Conservation (phyloP, 2,888 invertebrate species). For the Drosophila ezoana region DNA sequence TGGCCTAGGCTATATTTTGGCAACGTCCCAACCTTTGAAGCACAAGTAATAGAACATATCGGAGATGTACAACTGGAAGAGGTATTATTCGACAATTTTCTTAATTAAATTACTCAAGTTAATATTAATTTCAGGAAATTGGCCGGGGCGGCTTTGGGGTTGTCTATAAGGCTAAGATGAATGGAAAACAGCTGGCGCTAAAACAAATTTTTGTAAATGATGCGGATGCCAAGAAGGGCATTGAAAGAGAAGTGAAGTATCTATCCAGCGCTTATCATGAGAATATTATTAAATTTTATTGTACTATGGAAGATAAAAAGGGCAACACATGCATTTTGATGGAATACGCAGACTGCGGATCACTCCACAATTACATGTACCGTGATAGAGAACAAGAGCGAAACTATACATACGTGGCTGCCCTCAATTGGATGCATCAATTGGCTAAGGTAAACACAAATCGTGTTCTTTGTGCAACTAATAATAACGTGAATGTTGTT, state of each 20-base stretch:
- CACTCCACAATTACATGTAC: constrained; percentile 15
- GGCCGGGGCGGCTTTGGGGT: constrained; percentile 2
- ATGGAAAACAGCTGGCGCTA: neutral
- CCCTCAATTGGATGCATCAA: constrained; percentile 20
- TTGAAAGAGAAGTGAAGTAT: constrained; percentile 4
- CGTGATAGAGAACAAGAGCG: neutral
- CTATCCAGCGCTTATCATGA: neutral
- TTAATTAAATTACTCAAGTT: neutral
- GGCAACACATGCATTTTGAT: neutral
- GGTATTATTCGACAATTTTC: neutral
- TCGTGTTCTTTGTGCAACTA: no score
- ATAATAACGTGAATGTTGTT: no score
- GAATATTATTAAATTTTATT: constrained; percentile 4
- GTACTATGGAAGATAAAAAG: neutral
- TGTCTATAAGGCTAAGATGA: neutral
- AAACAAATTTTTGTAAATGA: neutral
- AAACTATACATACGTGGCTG: neutral
- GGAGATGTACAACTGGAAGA: neutral
- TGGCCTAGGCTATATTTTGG: neutral
- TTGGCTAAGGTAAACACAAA: constrained; percentile 4
- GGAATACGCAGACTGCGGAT: constrained; percentile 24
- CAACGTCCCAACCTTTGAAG: neutral
- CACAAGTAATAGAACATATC: neutral
- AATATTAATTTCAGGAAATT: neutral
- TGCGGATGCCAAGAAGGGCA: neutral